phyloP scores from a whole-genome alignment of 2,113 vertebrate genomes.

The Chitala chitala region DNA sequence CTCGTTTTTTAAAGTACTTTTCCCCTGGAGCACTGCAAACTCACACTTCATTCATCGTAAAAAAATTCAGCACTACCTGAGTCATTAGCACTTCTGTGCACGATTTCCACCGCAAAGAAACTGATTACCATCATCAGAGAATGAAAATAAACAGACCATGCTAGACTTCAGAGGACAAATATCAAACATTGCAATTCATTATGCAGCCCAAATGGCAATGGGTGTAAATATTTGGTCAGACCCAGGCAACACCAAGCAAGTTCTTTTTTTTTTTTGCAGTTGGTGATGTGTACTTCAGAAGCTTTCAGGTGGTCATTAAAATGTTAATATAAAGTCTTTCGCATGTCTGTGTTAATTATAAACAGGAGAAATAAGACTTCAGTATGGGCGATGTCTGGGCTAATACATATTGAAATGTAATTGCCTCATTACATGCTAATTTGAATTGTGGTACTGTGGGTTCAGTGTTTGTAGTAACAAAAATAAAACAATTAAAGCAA shows the following conservation, averaged over 20 bases:
- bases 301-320: not conserved
- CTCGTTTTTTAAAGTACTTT: not conserved
- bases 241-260: not conserved
- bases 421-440: not conserved
- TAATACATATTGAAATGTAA: not conserved
- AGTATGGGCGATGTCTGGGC: not conserved
- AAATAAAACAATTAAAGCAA: not conserved
- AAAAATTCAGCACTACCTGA: not conserved
- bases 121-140: slow-evolving; percentile 6
- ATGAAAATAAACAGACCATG: not conserved
- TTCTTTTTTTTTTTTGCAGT: too few relatives aligned
- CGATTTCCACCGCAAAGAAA: not conserved
- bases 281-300: not conserved
- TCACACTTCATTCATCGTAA: not conserved
- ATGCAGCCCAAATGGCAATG: slow-evolving; percentile 9
- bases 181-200: not conserved
- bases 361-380: not conserved
- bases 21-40: not conserved
- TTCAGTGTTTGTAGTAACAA: not conserved
- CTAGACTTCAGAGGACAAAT: slow-evolving; percentile 2
- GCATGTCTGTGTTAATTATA: not conserved
- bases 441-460: not conserved
- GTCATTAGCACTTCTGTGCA: not conserved
- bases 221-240: slow-evolving; percentile 1
- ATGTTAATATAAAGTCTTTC: not conserved